These are phyloP conservation scores for Apodemia hepburni DNA, from an alignment of 2,888 invertebrate genomes.

Conservation along the genomic window DNA sequence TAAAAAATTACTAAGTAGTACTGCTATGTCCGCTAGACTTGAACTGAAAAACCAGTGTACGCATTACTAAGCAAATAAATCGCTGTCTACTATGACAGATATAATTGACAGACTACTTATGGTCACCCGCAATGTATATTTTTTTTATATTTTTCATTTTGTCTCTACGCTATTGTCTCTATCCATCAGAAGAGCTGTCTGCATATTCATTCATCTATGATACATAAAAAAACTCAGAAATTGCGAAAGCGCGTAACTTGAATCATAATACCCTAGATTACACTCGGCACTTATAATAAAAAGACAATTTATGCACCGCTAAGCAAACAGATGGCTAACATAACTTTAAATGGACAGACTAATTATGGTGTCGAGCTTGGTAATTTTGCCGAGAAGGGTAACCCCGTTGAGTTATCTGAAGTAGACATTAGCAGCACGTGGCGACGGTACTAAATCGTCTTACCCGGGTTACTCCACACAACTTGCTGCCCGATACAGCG, in stretches of 20 bases:
- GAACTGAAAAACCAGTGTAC: too few relatives aligned
- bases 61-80: too few relatives aligned
- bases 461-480: conserved; percentile 34
- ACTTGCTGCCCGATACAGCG: conserved; percentile 39
- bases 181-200: too few relatives aligned
- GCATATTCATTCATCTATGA: too few relatives aligned
- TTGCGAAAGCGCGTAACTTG: background rate
- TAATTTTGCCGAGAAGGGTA: conserved; percentile 35
- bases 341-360: conserved; percentile 36
- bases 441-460: conserved; percentile 48
- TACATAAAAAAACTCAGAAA: background rate
- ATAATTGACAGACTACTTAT: too few relatives aligned
- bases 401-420: conserved; percentile 36
- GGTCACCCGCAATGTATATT: too few relatives aligned
- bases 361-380: conserved; percentile 34
- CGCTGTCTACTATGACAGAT: too few relatives aligned
- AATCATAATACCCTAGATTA: background rate
- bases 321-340: conserved; percentile 32
- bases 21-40: too few relatives aligned
- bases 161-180: too few relatives aligned
- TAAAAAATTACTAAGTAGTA: too few relatives aligned
- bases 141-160: too few relatives aligned
- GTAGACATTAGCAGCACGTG: conserved; percentile 49
- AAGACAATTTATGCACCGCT: conserved; percentile 22
- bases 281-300: conserved; percentile 26